phyloP scores from a whole-genome alignment of 2,113 vertebrate species.

The Microtus pennsylvanicus region DNA sequence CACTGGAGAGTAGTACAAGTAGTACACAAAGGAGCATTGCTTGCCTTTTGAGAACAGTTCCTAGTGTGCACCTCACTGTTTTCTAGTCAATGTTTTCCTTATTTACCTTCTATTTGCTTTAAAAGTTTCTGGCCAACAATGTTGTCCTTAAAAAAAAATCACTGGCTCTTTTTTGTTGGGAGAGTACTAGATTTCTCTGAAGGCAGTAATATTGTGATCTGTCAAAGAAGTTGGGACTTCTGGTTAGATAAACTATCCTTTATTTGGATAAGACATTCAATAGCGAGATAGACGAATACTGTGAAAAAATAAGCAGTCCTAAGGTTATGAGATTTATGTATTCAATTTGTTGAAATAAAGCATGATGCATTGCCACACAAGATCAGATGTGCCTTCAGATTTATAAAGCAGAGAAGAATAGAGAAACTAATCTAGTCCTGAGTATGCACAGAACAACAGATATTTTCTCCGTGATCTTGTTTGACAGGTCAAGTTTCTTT shows the following conservation, averaged over 20 bases:
- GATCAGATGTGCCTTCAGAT: not conserved
- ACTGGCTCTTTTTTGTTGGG: not conserved
- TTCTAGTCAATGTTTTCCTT: not conserved
- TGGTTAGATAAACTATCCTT: not conserved
- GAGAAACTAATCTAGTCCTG: not conserved
- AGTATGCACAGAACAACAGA: not conserved
- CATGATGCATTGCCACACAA: not conserved
- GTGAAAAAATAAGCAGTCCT: not conserved
- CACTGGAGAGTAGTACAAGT: not conserved
- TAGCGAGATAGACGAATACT: not conserved
- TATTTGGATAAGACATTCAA: not conserved
- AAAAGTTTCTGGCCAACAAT: not conserved
- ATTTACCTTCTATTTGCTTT: not conserved
- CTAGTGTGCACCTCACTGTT: not conserved
- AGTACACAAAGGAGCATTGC: not conserved
- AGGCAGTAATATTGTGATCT: not conserved
- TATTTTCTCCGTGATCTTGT: not conserved
- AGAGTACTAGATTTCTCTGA: not conserved
- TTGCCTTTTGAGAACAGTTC: not conserved
- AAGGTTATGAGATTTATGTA: not conserved
- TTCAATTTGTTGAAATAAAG: not conserved
- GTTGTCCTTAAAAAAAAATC: not conserved
- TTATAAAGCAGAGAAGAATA: not conserved
- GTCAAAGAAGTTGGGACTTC: not conserved
- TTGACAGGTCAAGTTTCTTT: not conserved